These are phyloP conservation scores for Sarcophaga subvicina DNA, from an alignment of 2,888 invertebrate species.

Conservation along the genomic window DNA sequence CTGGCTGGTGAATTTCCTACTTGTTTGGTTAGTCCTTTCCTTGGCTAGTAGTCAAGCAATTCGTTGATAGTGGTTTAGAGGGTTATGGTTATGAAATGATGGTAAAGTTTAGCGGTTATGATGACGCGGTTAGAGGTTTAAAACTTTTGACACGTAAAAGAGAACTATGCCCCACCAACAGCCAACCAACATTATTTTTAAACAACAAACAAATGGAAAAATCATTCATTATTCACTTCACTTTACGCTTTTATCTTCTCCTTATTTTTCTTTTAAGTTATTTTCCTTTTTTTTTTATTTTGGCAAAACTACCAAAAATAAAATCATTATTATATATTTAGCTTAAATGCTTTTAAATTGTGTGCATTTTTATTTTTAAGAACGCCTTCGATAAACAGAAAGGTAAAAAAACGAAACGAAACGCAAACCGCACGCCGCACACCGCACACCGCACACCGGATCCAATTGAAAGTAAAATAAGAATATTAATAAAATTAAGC, in stretches of 20 bases:
- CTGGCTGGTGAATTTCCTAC: conserved; percentile 5
- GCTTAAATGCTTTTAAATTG: conserved; percentile 50
- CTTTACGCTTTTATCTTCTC: background rate
- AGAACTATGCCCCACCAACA: background rate
- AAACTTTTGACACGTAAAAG: conserved; percentile 53
- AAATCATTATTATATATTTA: conserved; percentile 57
- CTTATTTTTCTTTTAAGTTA: background rate
- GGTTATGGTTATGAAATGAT: conserved; percentile 50
- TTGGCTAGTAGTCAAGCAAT: conserved; percentile 38
- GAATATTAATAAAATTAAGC: too few relatives aligned
- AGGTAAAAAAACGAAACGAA: too few relatives aligned
- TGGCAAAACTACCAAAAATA: conserved; percentile 55
- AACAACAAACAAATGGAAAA: conserved; percentile 27
- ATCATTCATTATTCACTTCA: conserved; percentile 15
- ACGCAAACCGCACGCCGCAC: too few relatives aligned
- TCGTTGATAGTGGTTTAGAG: conserved; percentile 27
- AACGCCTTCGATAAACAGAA: background rate
- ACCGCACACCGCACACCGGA: too few relatives aligned
- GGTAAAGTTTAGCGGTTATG: conserved; percentile 56
- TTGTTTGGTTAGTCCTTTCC: background rate
- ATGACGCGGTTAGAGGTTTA: conserved; percentile 54
- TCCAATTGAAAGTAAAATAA: too few relatives aligned
- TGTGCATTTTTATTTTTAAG: background rate
- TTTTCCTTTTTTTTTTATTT: conserved; percentile 12
- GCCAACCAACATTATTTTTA: conserved; percentile 15